phyloP scores from a whole-genome alignment of 92 coral and sea anemone genomes.

The Chrysogorgia sp. region DNA sequence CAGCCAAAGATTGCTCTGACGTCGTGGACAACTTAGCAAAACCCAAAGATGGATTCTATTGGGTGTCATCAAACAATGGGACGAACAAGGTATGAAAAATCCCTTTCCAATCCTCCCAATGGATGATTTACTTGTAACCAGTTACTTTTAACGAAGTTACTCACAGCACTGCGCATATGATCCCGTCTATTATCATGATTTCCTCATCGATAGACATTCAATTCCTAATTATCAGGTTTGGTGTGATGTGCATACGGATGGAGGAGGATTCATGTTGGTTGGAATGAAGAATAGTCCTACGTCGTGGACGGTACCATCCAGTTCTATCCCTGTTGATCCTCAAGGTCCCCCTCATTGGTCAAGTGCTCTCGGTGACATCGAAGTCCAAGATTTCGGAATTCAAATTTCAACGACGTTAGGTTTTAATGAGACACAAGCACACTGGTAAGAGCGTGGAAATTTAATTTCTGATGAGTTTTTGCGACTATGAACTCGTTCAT shows the following conservation, averaged over 20 bases:
- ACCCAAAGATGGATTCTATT: conserved; percentile 24
- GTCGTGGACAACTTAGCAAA: conserved; percentile 1
- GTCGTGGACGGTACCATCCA: conserved; percentile 9
- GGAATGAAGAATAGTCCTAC: conserved; percentile 17
- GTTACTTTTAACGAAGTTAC: not conserved
- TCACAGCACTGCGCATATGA: not conserved
- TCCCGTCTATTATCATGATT: too few species aligned
- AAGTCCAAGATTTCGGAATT: conserved; percentile 17
- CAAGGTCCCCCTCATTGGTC: conserved; percentile 9
- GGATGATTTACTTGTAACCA: not conserved
- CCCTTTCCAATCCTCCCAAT: too few species aligned
- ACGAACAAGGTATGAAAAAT: not conserved
- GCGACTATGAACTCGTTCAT: too few species aligned
- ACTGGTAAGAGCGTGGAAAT: too few species aligned
- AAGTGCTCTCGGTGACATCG: conserved; percentile 4
- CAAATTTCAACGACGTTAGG: not conserved
- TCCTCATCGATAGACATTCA: too few species aligned
- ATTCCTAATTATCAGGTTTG: conserved; percentile 9
- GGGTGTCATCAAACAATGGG: not conserved
- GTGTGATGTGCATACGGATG: conserved; percentile 15
- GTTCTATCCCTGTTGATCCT: not conserved
- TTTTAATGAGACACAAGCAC: conserved; percentile 12
- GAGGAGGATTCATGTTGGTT: conserved; percentile 6
- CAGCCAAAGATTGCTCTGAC: conserved; percentile 15
- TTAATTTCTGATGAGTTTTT: too few species aligned